These are phyloP conservation scores for Tragelaphus strepsiceros DNA, from an alignment of 2,113 vertebrate genomes.

Conservation along the genomic window DNA sequence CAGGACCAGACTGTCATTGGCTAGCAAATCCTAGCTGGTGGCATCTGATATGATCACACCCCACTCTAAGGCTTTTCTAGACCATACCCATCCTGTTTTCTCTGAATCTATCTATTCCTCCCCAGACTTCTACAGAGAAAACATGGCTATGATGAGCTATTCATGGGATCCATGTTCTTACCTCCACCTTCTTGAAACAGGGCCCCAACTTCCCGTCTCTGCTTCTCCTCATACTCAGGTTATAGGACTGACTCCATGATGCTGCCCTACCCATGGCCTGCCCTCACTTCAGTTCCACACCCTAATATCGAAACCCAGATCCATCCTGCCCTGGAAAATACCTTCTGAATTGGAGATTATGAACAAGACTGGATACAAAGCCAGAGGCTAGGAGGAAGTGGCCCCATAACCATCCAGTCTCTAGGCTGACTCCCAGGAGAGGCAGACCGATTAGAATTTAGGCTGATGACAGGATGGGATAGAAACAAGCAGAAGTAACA, in stretches of 20 bases:
- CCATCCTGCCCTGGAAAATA: neutral
- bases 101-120: neutral
- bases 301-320: neutral
- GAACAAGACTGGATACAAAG: neutral
- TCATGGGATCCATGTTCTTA: neutral
- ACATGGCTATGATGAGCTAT: neutral
- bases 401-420: neutral
- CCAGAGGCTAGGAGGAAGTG: neutral
- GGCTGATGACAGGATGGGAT: neutral
- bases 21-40: neutral
- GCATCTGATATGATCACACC: neutral
- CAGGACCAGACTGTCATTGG: neutral
- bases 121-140: neutral
- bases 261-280: neutral
- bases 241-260: neutral
- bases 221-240: neutral
- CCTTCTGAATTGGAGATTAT: neutral
- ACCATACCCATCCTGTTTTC: neutral
- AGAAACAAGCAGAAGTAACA: neutral
- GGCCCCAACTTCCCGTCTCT: neutral
- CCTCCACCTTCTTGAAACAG: neutral
- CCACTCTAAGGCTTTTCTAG: neutral
- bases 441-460: neutral
- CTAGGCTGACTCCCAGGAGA: neutral
- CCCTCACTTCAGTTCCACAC: neutral